Base-by-base conservation (phyloP, 2,888 invertebrate genomes). In the Coleophora flavipennella region DNA sequence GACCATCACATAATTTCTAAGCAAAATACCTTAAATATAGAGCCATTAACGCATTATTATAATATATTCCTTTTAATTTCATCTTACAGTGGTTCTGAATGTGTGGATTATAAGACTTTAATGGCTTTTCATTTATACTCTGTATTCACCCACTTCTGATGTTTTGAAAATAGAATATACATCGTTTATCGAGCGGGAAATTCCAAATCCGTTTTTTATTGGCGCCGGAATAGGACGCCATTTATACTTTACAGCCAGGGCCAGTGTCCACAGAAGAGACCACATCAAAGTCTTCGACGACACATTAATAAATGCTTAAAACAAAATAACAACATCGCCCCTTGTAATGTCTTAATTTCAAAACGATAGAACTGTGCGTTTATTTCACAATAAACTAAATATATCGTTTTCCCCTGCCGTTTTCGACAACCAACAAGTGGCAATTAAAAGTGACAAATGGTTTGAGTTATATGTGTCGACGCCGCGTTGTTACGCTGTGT, bases 391-490 rank as follows among this genome's bases (percentile, higher is more conserved):
- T 81, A 78, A 79, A 78, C 67, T 76, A 69, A 77, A 79, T 78
- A 80, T 81, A 80, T 64, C 55, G 65, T 62, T 63, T n/a, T 56
- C 64, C 62, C 62, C 62, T 62, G 74, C 62, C 65, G 59, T 64
- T 68, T 78, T 77, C 69, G 76, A 78, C 77, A 74, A 61, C 56
- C 66, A 67, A 72, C 78, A 74, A 73, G 73, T 73, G 72, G 79
- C 80, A 83, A 84, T 84, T 84, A 83, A 77, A 84, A 81, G 74
- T 84, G 83, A 84, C 83, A 81, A 80, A 84, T 81, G 83, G 68
- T 71, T 66, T 70, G 72, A 73, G 67, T 69, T 72, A 70, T 68
- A 62, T 52, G 51, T 57, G 54, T 49, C 59, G 62, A 47, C 57
- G 57, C 46, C 38, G 44, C 43, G 46, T 48, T 61, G 70, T 68